Percentiles rank a stretch among this genome's conserved stretches.
phyloP scores from a whole-genome alignment of 30 jellyfish, hydroid and myxozoan genomes.

The Haliclystus octoradiatus region DNA sequence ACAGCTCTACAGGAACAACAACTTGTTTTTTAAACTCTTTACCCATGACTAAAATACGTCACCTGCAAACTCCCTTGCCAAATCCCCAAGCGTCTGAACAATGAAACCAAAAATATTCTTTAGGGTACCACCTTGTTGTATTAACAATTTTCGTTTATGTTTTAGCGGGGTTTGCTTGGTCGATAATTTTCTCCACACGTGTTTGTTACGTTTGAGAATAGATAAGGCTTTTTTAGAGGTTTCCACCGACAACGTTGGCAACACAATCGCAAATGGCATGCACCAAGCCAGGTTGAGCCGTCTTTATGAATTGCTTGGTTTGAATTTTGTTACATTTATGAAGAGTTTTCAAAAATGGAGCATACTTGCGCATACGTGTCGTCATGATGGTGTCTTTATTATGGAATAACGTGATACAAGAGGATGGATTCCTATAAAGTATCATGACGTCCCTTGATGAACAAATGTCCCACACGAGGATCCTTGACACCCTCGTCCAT shows the following conservation, averaged over 20 bases:
- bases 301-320: background rate
- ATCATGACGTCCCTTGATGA: constrained; percentile 17
- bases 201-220: background rate
- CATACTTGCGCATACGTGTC: constrained; percentile 8
- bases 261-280: constrained; percentile 26
- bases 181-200: background rate
- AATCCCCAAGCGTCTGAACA: no score
- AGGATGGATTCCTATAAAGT: no score
- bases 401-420: background rate
- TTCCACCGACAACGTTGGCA: constrained; percentile 11
- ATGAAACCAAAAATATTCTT: no score
- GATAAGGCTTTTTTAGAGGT: background rate
- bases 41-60: no score
- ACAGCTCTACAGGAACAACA: background rate
- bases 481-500: constrained; percentile 12
- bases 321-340: constrained; percentile 7
- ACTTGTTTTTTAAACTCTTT: background rate
- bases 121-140: constrained; percentile 29
- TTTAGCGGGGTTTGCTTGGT: background rate
- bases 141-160: background rate
- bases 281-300: constrained; percentile 13
- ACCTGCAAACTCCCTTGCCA: no score
- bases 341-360: constrained; percentile 7
- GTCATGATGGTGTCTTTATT: constrained; percentile 1
- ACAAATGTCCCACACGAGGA: constrained; percentile 1